Evolutionary conservation across 2,888 invertebrate genomes (phyloP), one percentile per base, ranked within the genome.

Genomic region (Odontocerum albicorne): DNA sequence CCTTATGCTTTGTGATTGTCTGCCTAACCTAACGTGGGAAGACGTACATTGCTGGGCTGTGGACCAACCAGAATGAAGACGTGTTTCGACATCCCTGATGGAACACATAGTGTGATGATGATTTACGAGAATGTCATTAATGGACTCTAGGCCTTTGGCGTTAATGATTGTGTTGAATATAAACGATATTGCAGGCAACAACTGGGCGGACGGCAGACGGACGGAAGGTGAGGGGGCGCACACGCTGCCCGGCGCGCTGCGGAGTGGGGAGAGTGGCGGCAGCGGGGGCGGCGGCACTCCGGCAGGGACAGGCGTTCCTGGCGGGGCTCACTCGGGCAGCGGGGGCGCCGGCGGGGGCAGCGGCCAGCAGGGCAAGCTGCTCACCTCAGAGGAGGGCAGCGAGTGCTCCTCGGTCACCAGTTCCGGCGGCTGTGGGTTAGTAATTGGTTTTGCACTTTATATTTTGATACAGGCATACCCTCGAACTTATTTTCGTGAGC

Each of bases 321-420:
- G 73, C 70, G 38, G 74, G 75, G 16, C 31, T 2, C 17, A 32
- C 8, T n/a, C 31, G 10, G 77, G 12, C 81, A 83, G 65, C 69
- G 70, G 35, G 78, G 80, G 63, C 73, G 74, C 31, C 73, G 71
- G 43, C 74, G 54, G 32, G n/a, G 31, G 71, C 71, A 6, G 70
- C 73, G 62, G 64, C 36, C 68, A 68, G 2, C 69, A 68, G 2
- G 69, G 72, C 19, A 80, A 80, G 60, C 90, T 90, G 74, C 89
- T 84, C 72, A 87, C 88, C 51, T 89, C 89, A 31, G 90, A 86
- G 64, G 86, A 91, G 65, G 90, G 88, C 45, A 91, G 90, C 62
- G 92, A 91, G 61, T 91, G 90, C 67, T 92, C 91, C 61, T 90
- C 90, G 50, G 91, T 92, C 50, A 92, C 92, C 27, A 92, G 91